phyloP scores from a whole-genome alignment of 2,888 invertebrate genomes.

The Apocheima hispidaria region DNA sequence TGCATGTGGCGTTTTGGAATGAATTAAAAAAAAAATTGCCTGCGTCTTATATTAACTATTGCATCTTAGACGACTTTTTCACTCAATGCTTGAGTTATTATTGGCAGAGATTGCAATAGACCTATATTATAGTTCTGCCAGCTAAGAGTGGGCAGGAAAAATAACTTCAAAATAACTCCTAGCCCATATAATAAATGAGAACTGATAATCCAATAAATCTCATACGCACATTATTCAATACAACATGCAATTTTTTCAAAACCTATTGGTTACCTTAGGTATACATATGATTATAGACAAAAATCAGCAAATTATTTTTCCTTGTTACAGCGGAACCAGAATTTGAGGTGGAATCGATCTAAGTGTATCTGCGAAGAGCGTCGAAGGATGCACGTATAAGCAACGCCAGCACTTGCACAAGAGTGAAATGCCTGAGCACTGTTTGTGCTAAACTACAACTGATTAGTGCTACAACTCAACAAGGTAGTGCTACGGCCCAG shows the following conservation, averaged over 20 bases:
- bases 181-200: background rate
- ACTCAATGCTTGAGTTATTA: background rate
- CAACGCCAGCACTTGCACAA: background rate
- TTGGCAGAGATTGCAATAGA: background rate
- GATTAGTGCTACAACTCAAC: constrained; percentile 1
- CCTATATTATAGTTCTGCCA: too few species aligned
- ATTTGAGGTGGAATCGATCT: constrained; percentile 82
- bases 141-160: too few species aligned
- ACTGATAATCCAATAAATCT: background rate
- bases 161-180: too few species aligned
- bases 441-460: background rate
- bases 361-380: constrained; percentile 73
- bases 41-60: background rate
- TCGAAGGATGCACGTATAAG: constrained; percentile 45
- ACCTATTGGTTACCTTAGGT: too few species aligned
- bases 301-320: constrained; percentile 51
- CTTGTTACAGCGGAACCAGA: constrained; percentile 79
- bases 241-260: constrained; percentile 18
- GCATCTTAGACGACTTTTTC: background rate
- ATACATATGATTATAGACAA: background rate
- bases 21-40: background rate
- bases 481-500: constrained; percentile 10
- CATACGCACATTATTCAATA: background rate
- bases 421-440: constrained; percentile 3
- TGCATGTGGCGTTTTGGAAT: constrained; percentile 9